Evolutionary conservation across 2,888 invertebrate species (phyloP).

Genomic region (Sarcophaga variegata): DNA sequence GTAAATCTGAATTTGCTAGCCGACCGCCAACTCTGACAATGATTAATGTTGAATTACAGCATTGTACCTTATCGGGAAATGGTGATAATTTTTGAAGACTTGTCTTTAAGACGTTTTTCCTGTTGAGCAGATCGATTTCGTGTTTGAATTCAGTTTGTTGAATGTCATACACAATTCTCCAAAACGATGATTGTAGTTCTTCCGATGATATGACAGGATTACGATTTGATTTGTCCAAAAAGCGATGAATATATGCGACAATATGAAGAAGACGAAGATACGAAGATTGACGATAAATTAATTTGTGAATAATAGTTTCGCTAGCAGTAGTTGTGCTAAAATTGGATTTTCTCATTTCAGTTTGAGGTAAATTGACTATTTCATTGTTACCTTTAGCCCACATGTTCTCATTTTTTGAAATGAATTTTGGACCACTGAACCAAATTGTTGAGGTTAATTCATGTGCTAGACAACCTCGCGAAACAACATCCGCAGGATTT

Average conservation of each 20-base stretch:
- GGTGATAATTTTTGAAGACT: constrained; percentile 10
- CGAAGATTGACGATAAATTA: constrained; percentile 5
- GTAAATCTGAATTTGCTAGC: constrained; percentile 58
- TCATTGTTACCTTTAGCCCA: neutral
- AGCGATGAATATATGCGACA: constrained; percentile 25
- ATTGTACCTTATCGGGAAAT: neutral
- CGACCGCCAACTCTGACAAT: constrained; percentile 73
- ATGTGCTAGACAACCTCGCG: neutral
- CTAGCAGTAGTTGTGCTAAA: neutral
- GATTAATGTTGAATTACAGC: neutral
- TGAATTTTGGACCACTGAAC: constrained; percentile 13
- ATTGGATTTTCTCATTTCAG: too few relatives aligned
- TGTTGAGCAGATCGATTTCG: neutral
- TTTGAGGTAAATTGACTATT: too few relatives aligned
- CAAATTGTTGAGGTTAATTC: constrained; percentile 25
- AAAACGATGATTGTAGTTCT: neutral
- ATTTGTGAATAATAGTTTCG: constrained; percentile 1
- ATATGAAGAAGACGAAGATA: constrained; percentile 18
- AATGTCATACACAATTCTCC: neutral
- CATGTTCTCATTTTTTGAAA: neutral
- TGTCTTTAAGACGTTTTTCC: neutral
- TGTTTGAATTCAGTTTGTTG: neutral
- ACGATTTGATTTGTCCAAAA: constrained; percentile 7
- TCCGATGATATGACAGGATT: neutral
- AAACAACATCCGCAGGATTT: too few relatives aligned